Base-by-base conservation (phyloP, 2,113 vertebrate genomes). In the Sinocyclocheilus rhinocerous region DNA sequence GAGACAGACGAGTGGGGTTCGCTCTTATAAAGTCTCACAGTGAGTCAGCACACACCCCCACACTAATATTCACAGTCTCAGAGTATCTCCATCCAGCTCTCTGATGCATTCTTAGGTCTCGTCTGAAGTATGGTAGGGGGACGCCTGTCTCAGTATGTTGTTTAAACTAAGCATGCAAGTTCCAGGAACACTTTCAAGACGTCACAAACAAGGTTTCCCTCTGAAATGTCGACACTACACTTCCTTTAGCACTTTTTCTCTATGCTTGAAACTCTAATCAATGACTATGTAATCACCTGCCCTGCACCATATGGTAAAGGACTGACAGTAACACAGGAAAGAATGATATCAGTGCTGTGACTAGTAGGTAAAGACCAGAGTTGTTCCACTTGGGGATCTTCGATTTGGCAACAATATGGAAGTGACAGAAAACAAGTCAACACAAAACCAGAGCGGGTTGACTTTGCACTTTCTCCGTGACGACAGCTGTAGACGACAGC, bases 141-240 rank as follows among this genome's bases (percentile, higher is more conserved):
- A 69, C 9, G 39, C 61, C 39, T 81, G 42, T 82, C 63, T 81
- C 15, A 12, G 29, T 69, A 45, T 57, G 76, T 89, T 92, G 93
- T 94, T 95, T 92, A 91, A 91, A 90, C 89, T 84, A 59, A 91
- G 91, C 91, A 87, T 78, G 87, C 93, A 94, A 95, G 94, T 96
- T 96, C 95, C 96, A 97, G 95, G 96, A 96, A 96, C 92, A 16
- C 36, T 83, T 18, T 59, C 4, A 45, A 87, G 84, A 87, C 87
- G 85, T 89, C 81, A 90, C 61, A 7, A 61, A 36, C 39, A 73
- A 87, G 85, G 85, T 76, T 89, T 79, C 83, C 85, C 85, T 89
- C 39, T 4, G 52, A 84, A 65, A 73, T 63, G 52, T 45, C 61
- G n/a, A 55, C 42, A 57, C 36, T 36, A 45, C 65, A 59, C 55